Percentiles rank a stretch among this genome's conserved stretches.
Evolutionary conservation across 2,888 invertebrate species (phyloP).

Genomic region (Xylota sylvarum): DNA sequence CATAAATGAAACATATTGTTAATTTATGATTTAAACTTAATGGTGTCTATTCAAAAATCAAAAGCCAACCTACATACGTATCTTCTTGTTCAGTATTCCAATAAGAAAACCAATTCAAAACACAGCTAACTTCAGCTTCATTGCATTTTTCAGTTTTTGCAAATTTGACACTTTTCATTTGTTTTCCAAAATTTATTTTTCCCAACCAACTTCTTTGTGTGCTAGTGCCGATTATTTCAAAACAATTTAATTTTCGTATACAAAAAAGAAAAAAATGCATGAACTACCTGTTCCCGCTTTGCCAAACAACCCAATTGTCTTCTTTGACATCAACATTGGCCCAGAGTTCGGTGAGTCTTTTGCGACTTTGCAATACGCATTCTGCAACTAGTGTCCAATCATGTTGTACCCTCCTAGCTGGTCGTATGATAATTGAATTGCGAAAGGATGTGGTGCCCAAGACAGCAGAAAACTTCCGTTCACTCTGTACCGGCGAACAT

Average conservation of each 20-base stretch:
- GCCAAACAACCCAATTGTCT: slow-evolving; percentile 88
- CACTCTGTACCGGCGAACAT: slow-evolving; percentile 95
- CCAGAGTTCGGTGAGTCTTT: slow-evolving; percentile 87
- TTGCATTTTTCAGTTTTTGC: not conserved
- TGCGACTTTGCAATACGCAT: not conserved
- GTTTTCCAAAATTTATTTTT: slow-evolving; percentile 5
- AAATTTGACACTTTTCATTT: slow-evolving; percentile 37
- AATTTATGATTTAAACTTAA: not conserved
- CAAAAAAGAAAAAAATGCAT: slow-evolving; percentile 43
- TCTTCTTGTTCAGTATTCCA: no score
- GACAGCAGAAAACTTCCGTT: slow-evolving; percentile 96
- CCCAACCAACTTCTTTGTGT: not conserved
- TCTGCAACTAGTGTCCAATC: not conserved
- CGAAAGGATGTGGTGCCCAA: slow-evolving; percentile 93
- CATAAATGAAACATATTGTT: no score
- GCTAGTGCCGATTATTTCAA: not conserved
- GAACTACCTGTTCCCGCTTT: slow-evolving; percentile 78
- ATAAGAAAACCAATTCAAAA: slow-evolving; percentile 12
- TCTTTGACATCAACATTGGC: slow-evolving; percentile 89
- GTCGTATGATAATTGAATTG: slow-evolving; percentile 94
- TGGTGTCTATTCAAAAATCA: not conserved
- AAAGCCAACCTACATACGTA: not conserved
- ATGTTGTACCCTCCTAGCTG: slow-evolving; percentile 86
- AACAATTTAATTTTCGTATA: slow-evolving; percentile 8
- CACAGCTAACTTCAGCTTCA: slow-evolving; percentile 13